These are phyloP conservation scores for Drosophila arizonae DNA, from an alignment of 1,140 invertebrate genomes.

Conservation along the genomic window DNA sequence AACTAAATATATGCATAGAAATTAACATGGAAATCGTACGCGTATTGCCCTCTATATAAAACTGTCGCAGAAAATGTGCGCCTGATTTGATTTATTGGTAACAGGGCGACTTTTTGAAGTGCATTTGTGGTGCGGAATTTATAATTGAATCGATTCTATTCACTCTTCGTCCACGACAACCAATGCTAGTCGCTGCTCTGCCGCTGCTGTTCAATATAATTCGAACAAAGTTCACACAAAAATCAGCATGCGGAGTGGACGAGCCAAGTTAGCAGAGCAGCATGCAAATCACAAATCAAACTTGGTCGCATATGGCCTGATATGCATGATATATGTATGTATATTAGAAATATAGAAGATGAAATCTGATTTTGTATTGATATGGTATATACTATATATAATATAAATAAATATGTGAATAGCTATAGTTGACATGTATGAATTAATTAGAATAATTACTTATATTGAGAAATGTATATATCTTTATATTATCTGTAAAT, in stretches of 20 bases:
- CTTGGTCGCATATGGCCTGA: background rate
- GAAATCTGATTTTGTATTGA: background rate
- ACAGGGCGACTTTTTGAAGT: constrained; percentile 40
- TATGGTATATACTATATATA: background rate
- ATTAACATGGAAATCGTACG: constrained; percentile 72
- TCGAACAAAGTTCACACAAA: background rate
- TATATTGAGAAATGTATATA: no score
- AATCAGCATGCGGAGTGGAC: constrained; percentile 34
- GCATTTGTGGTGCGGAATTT: constrained; percentile 72
- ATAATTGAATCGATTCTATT: constrained; percentile 42
- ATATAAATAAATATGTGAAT: background rate
- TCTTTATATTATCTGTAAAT: no score
- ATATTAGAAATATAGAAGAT: background rate
- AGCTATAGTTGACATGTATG: no score
- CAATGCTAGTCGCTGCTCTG: background rate
- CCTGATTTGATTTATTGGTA: constrained; percentile 59
- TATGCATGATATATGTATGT: no score
- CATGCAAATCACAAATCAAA: constrained; percentile 2
- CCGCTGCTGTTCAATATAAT: background rate
- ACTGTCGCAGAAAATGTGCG: constrained; percentile 51
- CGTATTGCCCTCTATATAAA: constrained; percentile 53
- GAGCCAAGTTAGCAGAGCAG: background rate
- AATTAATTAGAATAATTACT: no score
- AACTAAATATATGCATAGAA: constrained; percentile 41
- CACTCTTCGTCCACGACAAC: background rate